Percentiles rank a stretch among this genome's conserved stretches.
These are phyloP conservation scores for Sarcophaga rosellei DNA, from an alignment of 2,888 invertebrate genomes.

Conservation along the genomic window DNA sequence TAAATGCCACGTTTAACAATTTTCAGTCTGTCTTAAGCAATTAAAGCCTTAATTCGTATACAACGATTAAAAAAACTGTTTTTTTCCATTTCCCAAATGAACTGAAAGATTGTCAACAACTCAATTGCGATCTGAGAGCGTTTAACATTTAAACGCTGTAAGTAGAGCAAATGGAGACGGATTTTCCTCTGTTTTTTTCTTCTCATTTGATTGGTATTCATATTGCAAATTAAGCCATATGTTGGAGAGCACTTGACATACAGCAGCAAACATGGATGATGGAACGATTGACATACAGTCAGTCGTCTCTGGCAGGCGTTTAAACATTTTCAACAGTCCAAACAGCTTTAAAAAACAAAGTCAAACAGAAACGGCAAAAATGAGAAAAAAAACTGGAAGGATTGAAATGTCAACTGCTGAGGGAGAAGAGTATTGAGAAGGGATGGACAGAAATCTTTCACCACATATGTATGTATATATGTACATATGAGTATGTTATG, in stretches of 20 bases:
- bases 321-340: not conserved
- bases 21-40: not conserved
- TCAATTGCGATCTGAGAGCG: not conserved
- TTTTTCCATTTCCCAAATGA: not conserved
- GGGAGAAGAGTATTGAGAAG: not conserved
- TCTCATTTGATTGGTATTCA: not conserved
- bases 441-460: slow-evolving; percentile 32
- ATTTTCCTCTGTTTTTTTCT: not conserved
- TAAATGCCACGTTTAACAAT: not conserved
- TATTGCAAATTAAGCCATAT: slow-evolving; percentile 31
- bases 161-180: not conserved
- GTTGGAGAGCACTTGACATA: slow-evolving; percentile 11
- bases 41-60: not conserved
- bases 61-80: no score
- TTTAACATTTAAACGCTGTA: not conserved
- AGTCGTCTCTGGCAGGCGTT: not conserved
- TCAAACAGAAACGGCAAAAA: not conserved
- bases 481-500: not conserved
- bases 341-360: not conserved
- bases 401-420: slow-evolving; percentile 19
- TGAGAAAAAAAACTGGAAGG: not conserved
- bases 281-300: not conserved
- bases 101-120: not conserved
- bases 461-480: not conserved
- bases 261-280: not conserved